Evolutionary conservation across 2,888 invertebrate genomes (phyloP).

Genomic region (Agelastica alni): DNA sequence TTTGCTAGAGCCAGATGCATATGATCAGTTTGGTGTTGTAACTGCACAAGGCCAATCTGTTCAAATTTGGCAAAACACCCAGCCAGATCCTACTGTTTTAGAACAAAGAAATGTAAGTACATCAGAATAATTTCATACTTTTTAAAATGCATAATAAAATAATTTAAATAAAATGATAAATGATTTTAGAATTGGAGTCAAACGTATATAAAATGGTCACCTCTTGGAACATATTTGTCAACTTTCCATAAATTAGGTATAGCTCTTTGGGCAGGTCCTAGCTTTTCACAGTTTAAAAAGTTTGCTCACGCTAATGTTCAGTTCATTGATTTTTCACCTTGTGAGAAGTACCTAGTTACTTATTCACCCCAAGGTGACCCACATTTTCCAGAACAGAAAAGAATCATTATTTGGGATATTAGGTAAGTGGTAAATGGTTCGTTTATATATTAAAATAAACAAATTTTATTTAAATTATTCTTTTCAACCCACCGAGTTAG

Average conservation of each 20-base stretch:
- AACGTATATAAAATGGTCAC: conserved; percentile 96
- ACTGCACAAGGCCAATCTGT: conserved; percentile 76
- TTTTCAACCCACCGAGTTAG: too few relatives aligned
- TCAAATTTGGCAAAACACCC: conserved; percentile 85
- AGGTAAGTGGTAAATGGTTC: conserved; percentile 65
- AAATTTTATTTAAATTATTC: too few relatives aligned
- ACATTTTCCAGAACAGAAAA: conserved; percentile 70
- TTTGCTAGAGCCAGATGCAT: conserved; percentile 91
- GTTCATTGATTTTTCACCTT: conserved; percentile 96
- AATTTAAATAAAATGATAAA: background rate
- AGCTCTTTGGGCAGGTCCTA: conserved; percentile 95
- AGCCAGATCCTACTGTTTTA: conserved; percentile 81
- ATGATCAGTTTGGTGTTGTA: conserved; percentile 93
- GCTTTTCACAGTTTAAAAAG: conserved; percentile 88
- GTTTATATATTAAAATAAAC: too few relatives aligned
- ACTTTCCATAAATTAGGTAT: conserved; percentile 97
- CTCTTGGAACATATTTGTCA: conserved; percentile 92
- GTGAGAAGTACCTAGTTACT: conserved; percentile 94
- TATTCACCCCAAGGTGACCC: conserved; percentile 82
- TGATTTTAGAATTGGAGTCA: conserved; percentile 86
- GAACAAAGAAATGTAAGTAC: conserved; percentile 77
- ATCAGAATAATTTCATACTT: too few relatives aligned
- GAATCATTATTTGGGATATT: conserved; percentile 96
- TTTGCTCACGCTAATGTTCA: conserved; percentile 90
- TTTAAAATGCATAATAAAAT: conserved; percentile 6